Evolutionary conservation across 2,113 vertebrate genomes (phyloP).

Genomic region (Eulacestoma nigropectus): DNA sequence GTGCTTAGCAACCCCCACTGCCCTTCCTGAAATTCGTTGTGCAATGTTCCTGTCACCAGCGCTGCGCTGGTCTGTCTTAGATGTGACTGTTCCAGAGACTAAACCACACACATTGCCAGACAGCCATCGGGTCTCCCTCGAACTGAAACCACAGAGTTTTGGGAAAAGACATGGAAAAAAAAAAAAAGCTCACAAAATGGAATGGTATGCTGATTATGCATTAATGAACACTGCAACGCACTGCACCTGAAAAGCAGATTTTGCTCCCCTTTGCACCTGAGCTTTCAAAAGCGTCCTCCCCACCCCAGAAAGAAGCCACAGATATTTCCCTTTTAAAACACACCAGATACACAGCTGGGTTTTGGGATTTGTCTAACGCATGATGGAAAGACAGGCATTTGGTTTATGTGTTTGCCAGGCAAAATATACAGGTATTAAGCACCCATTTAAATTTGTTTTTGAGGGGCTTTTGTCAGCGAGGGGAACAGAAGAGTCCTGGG

Average conservation of each 20-base stretch:
- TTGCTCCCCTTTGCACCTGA: neutral
- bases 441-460: neutral
- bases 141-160: neutral
- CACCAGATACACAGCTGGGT: neutral
- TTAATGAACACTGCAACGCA: neutral
- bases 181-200: neutral
- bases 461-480: neutral
- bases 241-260: neutral
- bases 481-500: neutral
- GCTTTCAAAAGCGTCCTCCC: neutral
- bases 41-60: neutral
- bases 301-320: accelerated
- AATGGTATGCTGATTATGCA: neutral
- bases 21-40: conserved; percentile 10
- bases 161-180: neutral
- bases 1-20: neutral
- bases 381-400: neutral
- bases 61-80: neutral
- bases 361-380: neutral
- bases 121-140: neutral
- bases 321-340: neutral
- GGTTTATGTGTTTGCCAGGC: neutral
- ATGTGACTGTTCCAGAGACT: neutral
- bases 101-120: neutral
- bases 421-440: neutral